phyloP scores from a whole-genome alignment of 1,140 invertebrate species.

The Geopemphigus sp. region DNA sequence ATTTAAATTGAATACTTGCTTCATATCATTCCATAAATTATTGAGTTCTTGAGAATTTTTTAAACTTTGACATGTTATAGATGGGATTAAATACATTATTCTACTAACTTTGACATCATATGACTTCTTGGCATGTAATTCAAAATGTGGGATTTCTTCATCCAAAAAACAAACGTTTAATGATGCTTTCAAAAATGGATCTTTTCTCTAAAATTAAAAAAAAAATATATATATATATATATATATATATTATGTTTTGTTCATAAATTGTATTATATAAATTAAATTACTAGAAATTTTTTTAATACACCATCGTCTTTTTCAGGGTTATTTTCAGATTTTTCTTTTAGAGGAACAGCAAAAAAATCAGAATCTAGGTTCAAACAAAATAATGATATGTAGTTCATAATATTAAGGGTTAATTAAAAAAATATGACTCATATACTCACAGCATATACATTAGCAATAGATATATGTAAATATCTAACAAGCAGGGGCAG shows the following conservation, averaged over 20 bases:
- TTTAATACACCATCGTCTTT: conserved; percentile 17
- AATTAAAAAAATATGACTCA: neutral
- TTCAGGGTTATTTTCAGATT: neutral
- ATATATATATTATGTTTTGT: too few relatives aligned
- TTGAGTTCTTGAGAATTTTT: neutral
- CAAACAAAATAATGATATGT: too few relatives aligned
- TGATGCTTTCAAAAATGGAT: conserved; percentile 5
- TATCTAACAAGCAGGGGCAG: too few relatives aligned
- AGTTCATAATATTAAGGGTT: neutral
- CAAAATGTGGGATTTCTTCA: neutral
- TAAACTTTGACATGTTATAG: neutral
- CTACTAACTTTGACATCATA: conserved; percentile 11
- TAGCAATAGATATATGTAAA: too few relatives aligned
- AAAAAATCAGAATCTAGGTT: neutral
- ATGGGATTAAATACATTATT: neutral
- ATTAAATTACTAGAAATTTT: conserved; percentile 16
- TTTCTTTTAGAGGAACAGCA: neutral
- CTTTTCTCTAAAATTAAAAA: conserved; percentile 1
- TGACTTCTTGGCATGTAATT: neutral
- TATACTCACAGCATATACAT: too few relatives aligned
- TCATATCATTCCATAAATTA: conserved; percentile 10
- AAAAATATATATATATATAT: neutral
- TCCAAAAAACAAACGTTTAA: conserved; percentile 31
- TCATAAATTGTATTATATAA: neutral
- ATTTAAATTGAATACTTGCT: neutral